Conservation (phyloP, 2,888 invertebrate species). For the Drosophila trichaetosa region DNA sequence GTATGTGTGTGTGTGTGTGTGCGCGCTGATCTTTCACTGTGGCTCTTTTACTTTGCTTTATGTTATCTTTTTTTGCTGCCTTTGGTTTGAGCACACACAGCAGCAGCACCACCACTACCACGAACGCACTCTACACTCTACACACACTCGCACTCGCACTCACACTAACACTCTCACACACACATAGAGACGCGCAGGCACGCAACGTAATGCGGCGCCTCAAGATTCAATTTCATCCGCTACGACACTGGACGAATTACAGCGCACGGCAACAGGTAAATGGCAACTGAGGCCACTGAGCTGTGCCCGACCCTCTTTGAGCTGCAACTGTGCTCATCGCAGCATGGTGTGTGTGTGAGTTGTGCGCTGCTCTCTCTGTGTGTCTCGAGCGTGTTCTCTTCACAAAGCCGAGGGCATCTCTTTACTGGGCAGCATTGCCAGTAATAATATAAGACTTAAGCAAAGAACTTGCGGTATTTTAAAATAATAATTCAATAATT, state of each 20-base stretch:
- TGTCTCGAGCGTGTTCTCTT: slow-evolving; percentile 11
- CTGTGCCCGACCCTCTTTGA: slow-evolving; percentile 22
- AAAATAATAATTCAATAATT: not conserved
- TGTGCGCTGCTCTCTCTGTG: not conserved
- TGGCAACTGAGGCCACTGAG: slow-evolving; percentile 70
- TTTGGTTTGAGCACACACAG: slow-evolving; percentile 50
- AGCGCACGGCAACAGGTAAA: slow-evolving; percentile 81
- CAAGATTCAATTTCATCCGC: slow-evolving; percentile 69
- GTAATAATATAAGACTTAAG: slow-evolving; percentile 47
- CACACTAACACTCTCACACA: slow-evolving; percentile 32
- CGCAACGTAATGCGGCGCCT: slow-evolving; percentile 75
- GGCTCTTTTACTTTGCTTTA: slow-evolving; percentile 70
- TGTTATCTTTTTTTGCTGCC: slow-evolving; percentile 71
- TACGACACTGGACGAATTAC: slow-evolving; percentile 66
- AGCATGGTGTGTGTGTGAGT: not conserved
- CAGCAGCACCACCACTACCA: slow-evolving; percentile 39
- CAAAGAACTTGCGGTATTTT: slow-evolving; percentile 53
- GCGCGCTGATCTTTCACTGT: slow-evolving; percentile 71
- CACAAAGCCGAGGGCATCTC: slow-evolving; percentile 9
- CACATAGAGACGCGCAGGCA: slow-evolving; percentile 53
- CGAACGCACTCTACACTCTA: slow-evolving; percentile 18
- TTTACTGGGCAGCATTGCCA: slow-evolving; percentile 50
- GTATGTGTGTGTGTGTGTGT: slow-evolving; percentile 18
- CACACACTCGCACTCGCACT: slow-evolving; percentile 11
- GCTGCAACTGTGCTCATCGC: slow-evolving; percentile 4